phyloP scores from a whole-genome alignment of 2,113 vertebrate species.

The Numida meleagris region DNA sequence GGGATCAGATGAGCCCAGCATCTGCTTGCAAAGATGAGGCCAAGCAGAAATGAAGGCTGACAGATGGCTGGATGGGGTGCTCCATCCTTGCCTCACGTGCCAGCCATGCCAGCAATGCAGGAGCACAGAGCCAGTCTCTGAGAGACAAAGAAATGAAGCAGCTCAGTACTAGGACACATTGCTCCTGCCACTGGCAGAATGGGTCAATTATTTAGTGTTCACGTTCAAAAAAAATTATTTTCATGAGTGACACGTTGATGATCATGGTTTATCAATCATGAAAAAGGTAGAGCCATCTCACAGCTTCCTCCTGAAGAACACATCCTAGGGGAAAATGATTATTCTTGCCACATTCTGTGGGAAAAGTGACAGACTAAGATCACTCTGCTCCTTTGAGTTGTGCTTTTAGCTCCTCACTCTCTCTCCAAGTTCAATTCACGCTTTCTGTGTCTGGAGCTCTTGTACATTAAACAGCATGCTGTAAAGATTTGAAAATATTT shows the following conservation, averaged over 20 bases:
- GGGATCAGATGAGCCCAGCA: background rate
- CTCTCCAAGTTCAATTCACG: background rate
- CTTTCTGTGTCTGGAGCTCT: background rate
- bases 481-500: background rate
- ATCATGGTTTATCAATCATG: background rate
- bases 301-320: background rate
- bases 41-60: background rate
- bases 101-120: background rate
- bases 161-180: background rate
- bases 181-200: background rate
- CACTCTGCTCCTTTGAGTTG: background rate
- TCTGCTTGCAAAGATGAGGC: background rate
- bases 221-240: background rate
- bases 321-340: background rate
- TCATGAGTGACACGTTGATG: background rate
- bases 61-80: conserved; percentile 19
- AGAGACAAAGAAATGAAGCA: background rate
- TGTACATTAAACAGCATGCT: background rate
- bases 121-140: background rate
- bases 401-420: background rate
- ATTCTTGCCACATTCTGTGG: background rate
- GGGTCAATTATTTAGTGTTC: background rate
- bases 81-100: background rate
- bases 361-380: background rate
- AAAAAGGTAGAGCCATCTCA: background rate